A percentile compares a stretch with the other conserved stretches of the same genome.
phyloP scores from a whole-genome alignment of 2,797 vertebrate species.

The Sphenopsis melanotis region DNA sequence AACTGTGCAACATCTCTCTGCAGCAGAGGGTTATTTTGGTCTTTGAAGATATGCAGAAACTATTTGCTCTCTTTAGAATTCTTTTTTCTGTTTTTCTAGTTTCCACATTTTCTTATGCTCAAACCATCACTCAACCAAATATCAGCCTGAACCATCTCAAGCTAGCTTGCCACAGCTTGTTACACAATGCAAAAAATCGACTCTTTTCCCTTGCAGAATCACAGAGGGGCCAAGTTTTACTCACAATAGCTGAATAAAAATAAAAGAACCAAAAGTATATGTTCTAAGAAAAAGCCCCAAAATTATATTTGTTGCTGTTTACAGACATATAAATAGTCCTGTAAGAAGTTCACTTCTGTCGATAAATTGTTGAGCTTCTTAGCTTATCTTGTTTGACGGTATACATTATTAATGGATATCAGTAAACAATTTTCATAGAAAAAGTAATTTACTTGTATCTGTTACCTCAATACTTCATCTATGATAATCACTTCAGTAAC shows the following conservation, averaged over 20 bases:
- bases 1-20: neutral
- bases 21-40: neutral
- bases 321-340: neutral
- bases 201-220: neutral
- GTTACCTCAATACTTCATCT: neutral
- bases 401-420: neutral
- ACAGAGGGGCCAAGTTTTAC: neutral
- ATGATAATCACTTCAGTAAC: neutral
- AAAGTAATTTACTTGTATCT: neutral
- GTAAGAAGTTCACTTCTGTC: neutral
- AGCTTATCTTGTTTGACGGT: neutral
- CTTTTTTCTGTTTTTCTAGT: neutral
- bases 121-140: neutral
- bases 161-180: neutral
- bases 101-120: neutral
- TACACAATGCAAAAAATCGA: neutral
- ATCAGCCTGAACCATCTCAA: neutral
- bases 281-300: accelerated
- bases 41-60: neutral
- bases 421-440: neutral
- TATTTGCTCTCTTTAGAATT: neutral
- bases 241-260: neutral
- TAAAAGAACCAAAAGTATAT: neutral
- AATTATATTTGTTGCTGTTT: neutral
- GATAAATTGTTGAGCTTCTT: neutral